phyloP scores from a whole-genome alignment of 2,797 vertebrate genomes.

The Amniataba percoides region DNA sequence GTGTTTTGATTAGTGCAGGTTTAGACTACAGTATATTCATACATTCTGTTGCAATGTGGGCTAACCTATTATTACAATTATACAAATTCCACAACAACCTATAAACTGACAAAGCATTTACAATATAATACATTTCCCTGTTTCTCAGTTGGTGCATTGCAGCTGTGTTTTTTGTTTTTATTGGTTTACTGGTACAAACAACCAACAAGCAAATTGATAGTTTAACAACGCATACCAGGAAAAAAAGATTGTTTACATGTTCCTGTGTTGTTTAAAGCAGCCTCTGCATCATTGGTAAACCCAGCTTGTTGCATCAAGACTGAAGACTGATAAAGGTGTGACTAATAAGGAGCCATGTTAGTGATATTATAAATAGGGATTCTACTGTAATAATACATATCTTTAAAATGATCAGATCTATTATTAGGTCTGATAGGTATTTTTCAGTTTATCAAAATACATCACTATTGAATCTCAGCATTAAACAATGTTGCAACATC shows the following conservation, averaged over 20 bases:
- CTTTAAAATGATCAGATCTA: background rate
- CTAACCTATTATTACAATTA: too few species aligned
- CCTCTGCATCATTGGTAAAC: background rate
- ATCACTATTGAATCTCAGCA: background rate
- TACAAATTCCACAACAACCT: background rate
- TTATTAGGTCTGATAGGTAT: background rate
- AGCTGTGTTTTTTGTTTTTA: too few species aligned
- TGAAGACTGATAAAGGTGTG: background rate
- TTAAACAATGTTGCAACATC: background rate
- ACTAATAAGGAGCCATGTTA: conserved; percentile 7
- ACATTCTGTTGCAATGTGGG: background rate
- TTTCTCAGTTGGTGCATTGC: too few species aligned
- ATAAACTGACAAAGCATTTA: background rate
- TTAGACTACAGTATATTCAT: background rate
- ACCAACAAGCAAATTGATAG: conserved; percentile 16
- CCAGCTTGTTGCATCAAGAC: background rate
- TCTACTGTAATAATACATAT: too few species aligned
- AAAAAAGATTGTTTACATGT: conserved; percentile 28
- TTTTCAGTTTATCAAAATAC: background rate
- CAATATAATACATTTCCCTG: background rate
- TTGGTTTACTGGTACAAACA: background rate
- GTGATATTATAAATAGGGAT: background rate
- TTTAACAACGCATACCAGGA: conserved; percentile 2
- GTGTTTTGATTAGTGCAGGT: background rate
- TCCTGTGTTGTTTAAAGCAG: conserved; percentile 13